Base-by-base conservation (phyloP, 2,797 vertebrate species). In the Tauraco hartlaubi region DNA sequence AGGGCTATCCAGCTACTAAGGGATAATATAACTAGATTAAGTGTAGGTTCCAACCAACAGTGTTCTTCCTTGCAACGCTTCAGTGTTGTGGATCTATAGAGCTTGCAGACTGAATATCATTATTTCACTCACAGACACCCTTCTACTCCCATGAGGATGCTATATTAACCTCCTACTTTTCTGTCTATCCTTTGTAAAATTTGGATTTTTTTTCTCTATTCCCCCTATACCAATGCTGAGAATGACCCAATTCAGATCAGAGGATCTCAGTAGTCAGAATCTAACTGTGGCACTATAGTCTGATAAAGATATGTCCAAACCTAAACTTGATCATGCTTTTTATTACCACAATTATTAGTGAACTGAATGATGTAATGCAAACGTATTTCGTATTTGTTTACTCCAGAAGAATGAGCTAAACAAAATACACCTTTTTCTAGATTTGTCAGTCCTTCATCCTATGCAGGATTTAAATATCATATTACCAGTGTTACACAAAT, bases 121-220 rank as follows among this genome's bases (percentile, higher is more conserved):
- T 84, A 71, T 68, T 94, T 93, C 31, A 19, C 39, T 79, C 31
- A 43, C 31, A 79, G 59, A 48, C 25, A 67, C 28, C 6, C 15
- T 80, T 79, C 35, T 74, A 17, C 25, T 83, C 39, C 63, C 61
- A 29, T 48, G 33, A 79, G 51, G 6, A 19, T 85, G 22, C 44
- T 82, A 9, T 87, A 92, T 89, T 94, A 92, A 91, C 49, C 55
- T 93, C 55, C 14, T n/a, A 9, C 14, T 95, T 86, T 93, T 85
- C 80, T 73, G 9, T n/a, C 62, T 68, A 13, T 90, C 66, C 66
- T 91, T 93, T 82, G 39, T 63, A 74, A 79, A 86, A 74, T 17
- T 69, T 39, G 25, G n/a, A 18, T 15, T 9, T 64, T 75, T 55
- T 59, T 44, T 28, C 22, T 35, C 23, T 82, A 7, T 9, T 25